A percentile compares a stretch with the other conserved stretches of the same genome.
Evolutionary conservation across 1,140 invertebrate species (phyloP).

Genomic region (Mesaphorura yosii): DNA sequence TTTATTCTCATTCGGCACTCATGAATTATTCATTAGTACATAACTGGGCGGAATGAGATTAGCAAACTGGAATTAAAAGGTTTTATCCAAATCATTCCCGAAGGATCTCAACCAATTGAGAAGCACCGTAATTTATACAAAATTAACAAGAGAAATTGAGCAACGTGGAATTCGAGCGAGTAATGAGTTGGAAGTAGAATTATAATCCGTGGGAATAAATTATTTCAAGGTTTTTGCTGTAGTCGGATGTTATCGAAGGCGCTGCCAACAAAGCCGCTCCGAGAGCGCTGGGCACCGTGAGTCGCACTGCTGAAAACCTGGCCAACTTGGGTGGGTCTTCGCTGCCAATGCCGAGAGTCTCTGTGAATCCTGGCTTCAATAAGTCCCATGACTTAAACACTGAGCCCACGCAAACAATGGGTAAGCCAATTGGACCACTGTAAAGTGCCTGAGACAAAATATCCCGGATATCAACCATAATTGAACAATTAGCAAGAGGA

Average conservation of each 20-base stretch:
- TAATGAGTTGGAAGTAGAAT: no score
- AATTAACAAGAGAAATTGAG: no score
- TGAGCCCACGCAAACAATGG: constrained; percentile 84
- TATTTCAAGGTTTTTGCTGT: not conserved
- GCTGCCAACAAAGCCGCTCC: constrained; percentile 61
- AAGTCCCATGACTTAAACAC: constrained; percentile 89
- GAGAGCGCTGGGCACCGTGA: constrained; percentile 53
- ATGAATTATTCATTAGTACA: no score
- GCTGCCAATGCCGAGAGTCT: constrained; percentile 40
- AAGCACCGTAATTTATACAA: no score
- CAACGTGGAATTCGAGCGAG: no score
- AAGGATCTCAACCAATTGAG: no score
- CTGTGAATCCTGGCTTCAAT: constrained; percentile 54
- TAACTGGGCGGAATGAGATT: no score
- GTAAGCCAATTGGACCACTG: constrained; percentile 50
- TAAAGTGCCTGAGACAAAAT: constrained; percentile 39
- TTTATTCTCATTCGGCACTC: no score
- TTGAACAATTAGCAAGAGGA: not conserved
- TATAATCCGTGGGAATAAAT: no score
- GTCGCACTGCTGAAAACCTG: constrained; percentile 50
- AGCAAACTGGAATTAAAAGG: no score
- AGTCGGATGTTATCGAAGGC: not conserved
- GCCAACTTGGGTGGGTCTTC: constrained; percentile 34
- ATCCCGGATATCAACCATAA: not conserved
- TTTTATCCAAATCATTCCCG: no score